Percentiles rank a stretch among this genome's conserved stretches.
Conservation (phyloP, 1,140 invertebrate species). For the Brachionus koreanus region DNA sequence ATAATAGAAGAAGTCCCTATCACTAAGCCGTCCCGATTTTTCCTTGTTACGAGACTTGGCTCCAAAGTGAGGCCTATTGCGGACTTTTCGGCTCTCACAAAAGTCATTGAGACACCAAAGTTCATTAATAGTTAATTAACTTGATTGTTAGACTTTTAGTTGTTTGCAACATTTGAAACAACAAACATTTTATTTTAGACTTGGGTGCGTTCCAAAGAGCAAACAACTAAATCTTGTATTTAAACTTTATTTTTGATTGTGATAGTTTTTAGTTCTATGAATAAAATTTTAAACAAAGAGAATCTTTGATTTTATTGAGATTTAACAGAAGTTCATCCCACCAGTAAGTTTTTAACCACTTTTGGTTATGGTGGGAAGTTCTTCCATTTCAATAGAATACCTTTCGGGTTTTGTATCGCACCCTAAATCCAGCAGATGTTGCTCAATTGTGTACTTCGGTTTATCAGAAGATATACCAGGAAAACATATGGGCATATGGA, state of each 20-base stretch:
- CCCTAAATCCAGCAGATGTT: not conserved
- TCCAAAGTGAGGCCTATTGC: not conserved
- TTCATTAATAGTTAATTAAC: no score
- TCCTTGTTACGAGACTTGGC: not conserved
- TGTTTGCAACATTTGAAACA: no score
- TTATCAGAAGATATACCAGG: not conserved
- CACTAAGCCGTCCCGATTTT: not conserved
- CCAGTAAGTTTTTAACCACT: not conserved
- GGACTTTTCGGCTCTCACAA: not conserved
- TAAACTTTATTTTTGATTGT: no score
- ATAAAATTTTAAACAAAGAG: no score
- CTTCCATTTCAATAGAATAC: not conserved
- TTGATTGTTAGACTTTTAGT: no score
- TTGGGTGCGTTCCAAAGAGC: no score
- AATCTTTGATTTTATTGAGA: not conserved
- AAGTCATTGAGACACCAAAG: not conserved
- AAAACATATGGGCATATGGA: not conserved
- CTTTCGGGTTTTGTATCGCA: not conserved
- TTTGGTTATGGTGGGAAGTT: not conserved
- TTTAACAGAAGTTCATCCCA: not conserved
- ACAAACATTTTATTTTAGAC: no score
- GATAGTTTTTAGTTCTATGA: not conserved
- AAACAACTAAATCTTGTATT: no score
- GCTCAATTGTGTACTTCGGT: not conserved
- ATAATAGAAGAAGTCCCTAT: not conserved